phyloP scores from a whole-genome alignment of 2,888 invertebrate species.

The Gastrophysa polygoni region DNA sequence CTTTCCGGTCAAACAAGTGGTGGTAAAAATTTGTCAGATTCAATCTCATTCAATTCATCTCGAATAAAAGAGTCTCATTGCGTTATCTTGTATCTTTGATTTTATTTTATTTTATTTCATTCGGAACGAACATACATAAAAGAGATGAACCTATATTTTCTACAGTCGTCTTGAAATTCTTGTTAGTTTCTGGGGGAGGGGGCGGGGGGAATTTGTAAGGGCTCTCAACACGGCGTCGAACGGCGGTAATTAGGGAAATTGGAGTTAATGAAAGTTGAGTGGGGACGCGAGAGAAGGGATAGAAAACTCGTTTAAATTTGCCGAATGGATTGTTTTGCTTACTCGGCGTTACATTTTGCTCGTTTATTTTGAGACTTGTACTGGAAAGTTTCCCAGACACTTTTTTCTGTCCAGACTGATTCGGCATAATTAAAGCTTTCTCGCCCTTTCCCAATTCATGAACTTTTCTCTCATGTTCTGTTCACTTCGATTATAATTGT shows the following conservation, averaged over 20 bases:
- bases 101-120: no score
- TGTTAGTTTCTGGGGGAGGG: slow-evolving; percentile 10
- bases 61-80: no score
- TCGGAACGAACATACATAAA: no score
- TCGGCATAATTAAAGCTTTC: neutral
- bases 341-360: neutral
- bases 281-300: slow-evolving; percentile 20
- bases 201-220: slow-evolving; percentile 17
- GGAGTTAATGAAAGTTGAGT: slow-evolving; percentile 30
- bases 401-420: neutral
- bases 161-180: neutral
- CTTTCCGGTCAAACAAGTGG: no score
- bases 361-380: neutral
- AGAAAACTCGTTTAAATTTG: slow-evolving; percentile 23
- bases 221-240: slow-evolving; percentile 13
- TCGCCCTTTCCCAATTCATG: neutral
- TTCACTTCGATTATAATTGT: neutral
- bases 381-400: neutral
- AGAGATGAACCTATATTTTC: no score
- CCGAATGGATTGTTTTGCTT: slow-evolving; percentile 22
- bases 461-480: neutral
- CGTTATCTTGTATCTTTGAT: no score
- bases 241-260: slow-evolving; percentile 29
- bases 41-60: no score
- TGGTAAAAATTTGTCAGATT: no score